Evolutionary conservation across 1,140 invertebrate species (phyloP).

Genomic region (Rhagoletis zephyria): DNA sequence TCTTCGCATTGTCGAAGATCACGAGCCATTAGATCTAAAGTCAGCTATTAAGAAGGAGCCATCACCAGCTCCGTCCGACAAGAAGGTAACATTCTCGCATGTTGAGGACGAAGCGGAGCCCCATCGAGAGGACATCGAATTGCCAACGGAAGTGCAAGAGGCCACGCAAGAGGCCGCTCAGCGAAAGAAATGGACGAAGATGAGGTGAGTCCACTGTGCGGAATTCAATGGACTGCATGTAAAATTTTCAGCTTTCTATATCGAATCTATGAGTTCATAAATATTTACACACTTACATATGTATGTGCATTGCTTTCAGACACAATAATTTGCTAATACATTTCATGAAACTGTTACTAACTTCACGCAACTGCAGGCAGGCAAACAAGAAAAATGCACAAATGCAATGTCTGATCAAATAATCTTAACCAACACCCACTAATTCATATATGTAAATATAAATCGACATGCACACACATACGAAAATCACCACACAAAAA

Average conservation of each 20-base stretch:
- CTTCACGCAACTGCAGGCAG: slow-evolving; percentile 40
- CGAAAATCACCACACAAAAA: slow-evolving; percentile 18
- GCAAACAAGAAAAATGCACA: not conserved
- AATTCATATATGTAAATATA: not conserved
- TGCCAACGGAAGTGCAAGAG: slow-evolving; percentile 66
- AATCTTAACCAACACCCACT: not conserved
- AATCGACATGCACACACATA: not conserved
- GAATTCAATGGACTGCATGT: slow-evolving; percentile 41
- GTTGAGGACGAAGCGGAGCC: slow-evolving; percentile 72
- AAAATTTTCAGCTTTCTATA: slow-evolving; percentile 39
- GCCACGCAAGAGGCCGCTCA: slow-evolving; percentile 57
- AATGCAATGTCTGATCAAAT: not conserved
- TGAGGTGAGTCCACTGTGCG: slow-evolving; percentile 64
- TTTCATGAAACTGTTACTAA: slow-evolving; percentile 72
- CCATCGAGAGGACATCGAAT: slow-evolving; percentile 69
- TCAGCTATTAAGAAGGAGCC: slow-evolving; percentile 67
- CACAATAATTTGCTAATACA: slow-evolving; percentile 64
- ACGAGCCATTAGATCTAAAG: slow-evolving; percentile 56
- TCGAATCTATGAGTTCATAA: slow-evolving; percentile 18
- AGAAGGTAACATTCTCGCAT: slow-evolving; percentile 72
- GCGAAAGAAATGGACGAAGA: slow-evolving; percentile 61
- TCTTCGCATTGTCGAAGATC: slow-evolving; percentile 33
- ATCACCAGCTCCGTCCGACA: slow-evolving; percentile 70
- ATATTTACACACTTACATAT: not conserved
- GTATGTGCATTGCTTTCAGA: slow-evolving; percentile 63